Evolutionary conservation across 2,113 vertebrate species (phyloP).

Genomic region (Triplophysa siluroides): DNA sequence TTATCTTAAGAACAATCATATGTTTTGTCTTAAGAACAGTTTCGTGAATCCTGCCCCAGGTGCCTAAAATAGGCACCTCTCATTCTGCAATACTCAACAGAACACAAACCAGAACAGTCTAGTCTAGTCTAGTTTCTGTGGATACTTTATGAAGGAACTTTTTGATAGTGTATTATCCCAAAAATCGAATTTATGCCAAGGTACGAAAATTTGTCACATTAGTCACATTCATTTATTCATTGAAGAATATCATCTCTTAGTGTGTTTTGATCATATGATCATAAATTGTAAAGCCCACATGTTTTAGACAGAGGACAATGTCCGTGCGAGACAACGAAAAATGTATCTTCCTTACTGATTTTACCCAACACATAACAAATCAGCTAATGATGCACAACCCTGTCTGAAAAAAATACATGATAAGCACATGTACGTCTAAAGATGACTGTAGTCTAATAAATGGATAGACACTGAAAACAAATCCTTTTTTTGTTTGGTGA

Average conservation of each 20-base stretch:
- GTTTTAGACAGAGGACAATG: background rate
- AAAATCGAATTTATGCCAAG: background rate
- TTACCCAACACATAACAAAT: background rate
- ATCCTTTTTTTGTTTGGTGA: background rate
- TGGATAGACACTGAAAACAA: constrained; percentile 1
- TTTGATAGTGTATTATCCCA: constrained; percentile 12
- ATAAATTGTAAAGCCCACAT: constrained; percentile 19
- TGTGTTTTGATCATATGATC: constrained; percentile 5
- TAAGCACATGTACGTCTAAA: background rate
- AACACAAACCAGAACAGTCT: constrained; percentile 31
- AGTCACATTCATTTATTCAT: too few relatives aligned
- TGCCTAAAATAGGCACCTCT: background rate
- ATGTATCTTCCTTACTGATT: constrained; percentile 16
- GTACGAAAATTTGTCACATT: constrained; percentile 16
- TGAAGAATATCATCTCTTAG: background rate
- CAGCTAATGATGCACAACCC: background rate
- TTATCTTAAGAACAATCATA: too few relatives aligned
- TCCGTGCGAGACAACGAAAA: constrained; percentile 12
- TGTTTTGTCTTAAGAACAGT: too few relatives aligned
- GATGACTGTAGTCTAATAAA: constrained; percentile 8
- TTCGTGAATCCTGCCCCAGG: background rate
- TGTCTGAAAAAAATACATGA: background rate
- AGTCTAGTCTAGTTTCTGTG: constrained; percentile 13
- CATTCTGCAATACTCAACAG: constrained; percentile 1
- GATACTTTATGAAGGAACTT: constrained; percentile 17